A percentile compares a stretch with the other conserved stretches of the same genome.
Evolutionary conservation across 2,888 invertebrate species (phyloP).

Genomic region (Eupithecia exiguata): DNA sequence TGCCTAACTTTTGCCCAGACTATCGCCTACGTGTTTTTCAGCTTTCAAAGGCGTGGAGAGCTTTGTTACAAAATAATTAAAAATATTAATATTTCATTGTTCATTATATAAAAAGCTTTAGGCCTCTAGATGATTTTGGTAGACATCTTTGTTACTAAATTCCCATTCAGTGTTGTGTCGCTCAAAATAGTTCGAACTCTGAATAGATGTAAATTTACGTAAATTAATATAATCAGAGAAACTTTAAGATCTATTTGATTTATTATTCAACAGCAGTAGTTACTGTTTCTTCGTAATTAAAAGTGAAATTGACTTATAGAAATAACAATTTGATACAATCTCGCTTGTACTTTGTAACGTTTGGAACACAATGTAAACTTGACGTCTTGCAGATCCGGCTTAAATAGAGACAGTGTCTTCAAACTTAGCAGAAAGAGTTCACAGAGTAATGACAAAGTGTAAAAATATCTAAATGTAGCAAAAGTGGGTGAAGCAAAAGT

Average conservation of each 20-base stretch:
- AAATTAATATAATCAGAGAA: constrained; percentile 11
- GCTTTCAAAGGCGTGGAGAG: neutral
- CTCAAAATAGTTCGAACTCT: constrained; percentile 12
- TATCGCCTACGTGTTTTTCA: neutral
- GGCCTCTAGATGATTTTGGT: neutral
- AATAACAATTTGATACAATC: neutral
- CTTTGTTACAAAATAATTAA: neutral
- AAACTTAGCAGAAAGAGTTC: neutral
- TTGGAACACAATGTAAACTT: neutral
- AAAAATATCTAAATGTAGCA: no score
- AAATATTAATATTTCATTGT: neutral
- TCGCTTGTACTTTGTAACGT: neutral
- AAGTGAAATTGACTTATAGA: neutral
- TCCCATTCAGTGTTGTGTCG: neutral
- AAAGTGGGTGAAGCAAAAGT: no score
- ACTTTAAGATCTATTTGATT: constrained; percentile 3
- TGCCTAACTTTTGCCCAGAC: neutral
- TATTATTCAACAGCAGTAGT: neutral
- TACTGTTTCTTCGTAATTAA: neutral
- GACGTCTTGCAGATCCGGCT: neutral
- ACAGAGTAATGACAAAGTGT: neutral
- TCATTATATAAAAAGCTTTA: neutral
- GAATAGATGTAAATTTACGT: constrained; percentile 12
- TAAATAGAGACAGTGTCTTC: neutral
- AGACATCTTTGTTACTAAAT: constrained; percentile 6